Evolutionary conservation across 2,797 vertebrate genomes (phyloP).

Genomic region (Gymnopithys bicolor): DNA sequence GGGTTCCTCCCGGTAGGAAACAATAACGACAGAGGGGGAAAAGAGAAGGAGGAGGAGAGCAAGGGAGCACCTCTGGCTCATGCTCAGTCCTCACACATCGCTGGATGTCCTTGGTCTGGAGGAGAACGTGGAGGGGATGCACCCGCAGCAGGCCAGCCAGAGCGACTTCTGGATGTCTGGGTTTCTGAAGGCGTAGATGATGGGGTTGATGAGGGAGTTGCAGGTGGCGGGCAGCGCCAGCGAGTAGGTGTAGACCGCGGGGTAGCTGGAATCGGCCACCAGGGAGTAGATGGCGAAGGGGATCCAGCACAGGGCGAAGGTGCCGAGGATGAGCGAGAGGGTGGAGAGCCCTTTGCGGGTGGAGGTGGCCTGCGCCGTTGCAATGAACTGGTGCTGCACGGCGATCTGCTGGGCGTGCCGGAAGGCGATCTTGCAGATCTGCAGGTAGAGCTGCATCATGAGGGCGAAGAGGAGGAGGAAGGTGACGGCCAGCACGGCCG

Average conservation of each 20-base stretch:
- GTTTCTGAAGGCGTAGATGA: conserved; percentile 92
- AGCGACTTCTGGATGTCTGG: conserved; percentile 93
- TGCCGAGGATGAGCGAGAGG: conserved; percentile 88
- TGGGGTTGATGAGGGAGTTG: conserved; percentile 90
- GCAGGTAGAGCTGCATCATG: conserved; percentile 92
- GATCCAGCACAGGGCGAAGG: conserved; percentile 91
- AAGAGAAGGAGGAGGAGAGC: background rate
- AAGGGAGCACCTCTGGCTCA: background rate
- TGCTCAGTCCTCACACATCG: conserved; percentile 82
- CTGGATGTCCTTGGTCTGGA: conserved; percentile 90
- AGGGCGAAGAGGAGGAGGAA: conserved; percentile 90
- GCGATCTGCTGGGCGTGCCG: conserved; percentile 94
- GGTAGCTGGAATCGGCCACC: conserved; percentile 89
- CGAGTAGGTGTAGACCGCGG: conserved; percentile 87
- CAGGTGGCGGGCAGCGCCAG: conserved; percentile 87
- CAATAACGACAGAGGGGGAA: background rate
- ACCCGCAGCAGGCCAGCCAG: conserved; percentile 89
- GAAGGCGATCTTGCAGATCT: conserved; percentile 91
- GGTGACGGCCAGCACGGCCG: conserved; percentile 85
- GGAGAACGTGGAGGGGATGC: conserved; percentile 83
- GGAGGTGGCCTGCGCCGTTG: conserved; percentile 80
- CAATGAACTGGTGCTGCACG: conserved; percentile 90
- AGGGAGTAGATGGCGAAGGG: conserved; percentile 90
- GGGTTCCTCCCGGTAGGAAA: background rate
- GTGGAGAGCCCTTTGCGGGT: conserved; percentile 92